Conservation (phyloP, 2,113 vertebrate genomes). For the Thunnus thynnus region DNA sequence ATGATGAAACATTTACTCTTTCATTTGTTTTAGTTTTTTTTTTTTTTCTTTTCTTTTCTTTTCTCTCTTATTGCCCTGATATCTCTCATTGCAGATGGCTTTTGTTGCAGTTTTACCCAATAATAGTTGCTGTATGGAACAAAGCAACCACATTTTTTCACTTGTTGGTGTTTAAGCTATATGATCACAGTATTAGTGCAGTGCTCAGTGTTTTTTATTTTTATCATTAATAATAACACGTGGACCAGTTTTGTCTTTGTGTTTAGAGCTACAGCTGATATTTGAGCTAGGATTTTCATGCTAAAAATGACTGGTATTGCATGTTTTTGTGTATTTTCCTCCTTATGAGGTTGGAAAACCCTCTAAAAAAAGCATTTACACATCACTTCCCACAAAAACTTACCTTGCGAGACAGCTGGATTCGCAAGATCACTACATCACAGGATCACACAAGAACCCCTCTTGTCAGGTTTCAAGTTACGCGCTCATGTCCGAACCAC, state of each 20-base stretch:
- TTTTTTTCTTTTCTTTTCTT: conserved; percentile 1
- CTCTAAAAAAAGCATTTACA: conserved; percentile 7
- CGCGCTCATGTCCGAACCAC: no score
- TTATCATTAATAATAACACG: not conserved
- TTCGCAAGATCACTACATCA: no score
- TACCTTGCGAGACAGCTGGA: no score
- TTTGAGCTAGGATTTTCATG: not conserved
- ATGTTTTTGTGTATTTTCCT: not conserved
- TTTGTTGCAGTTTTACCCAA: conserved; percentile 37
- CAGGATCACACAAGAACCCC: no score
- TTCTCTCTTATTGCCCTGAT: conserved; percentile 25
- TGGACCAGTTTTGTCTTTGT: not conserved
- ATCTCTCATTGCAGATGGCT: conserved; percentile 42
- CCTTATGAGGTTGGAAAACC: conserved; percentile 1
- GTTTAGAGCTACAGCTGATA: not conserved
- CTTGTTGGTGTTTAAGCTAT: not conserved
- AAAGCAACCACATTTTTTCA: conserved; percentile 2
- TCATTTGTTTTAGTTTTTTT: conserved; percentile 50
- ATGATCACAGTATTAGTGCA: no score
- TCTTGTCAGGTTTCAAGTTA: no score
- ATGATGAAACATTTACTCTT: conserved; percentile 74
- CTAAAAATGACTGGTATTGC: not conserved
- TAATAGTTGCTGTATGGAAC: not conserved
- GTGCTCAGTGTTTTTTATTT: not conserved
- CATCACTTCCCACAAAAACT: not conserved